A percentile compares a stretch with the other conserved stretches of the same genome.
Evolutionary conservation across 2,888 invertebrate genomes (phyloP).

Genomic region (Athripsodes cinereus): DNA sequence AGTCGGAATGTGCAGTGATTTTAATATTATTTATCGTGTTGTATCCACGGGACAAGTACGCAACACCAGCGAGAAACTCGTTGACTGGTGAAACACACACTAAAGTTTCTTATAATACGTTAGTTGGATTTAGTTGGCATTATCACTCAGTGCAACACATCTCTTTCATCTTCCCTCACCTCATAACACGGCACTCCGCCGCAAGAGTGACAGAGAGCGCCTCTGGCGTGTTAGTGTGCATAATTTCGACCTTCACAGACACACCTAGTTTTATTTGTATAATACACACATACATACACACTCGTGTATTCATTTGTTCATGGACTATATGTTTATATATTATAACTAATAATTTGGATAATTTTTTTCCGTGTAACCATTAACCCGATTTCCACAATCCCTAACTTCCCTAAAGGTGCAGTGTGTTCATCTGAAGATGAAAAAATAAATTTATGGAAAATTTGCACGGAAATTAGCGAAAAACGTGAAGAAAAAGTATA

Average conservation of each 20-base stretch:
- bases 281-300: conserved; percentile 21
- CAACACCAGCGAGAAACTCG: no score
- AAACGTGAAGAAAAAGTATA: conserved; percentile 30
- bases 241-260: conserved; percentile 49
- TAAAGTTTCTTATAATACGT: no score
- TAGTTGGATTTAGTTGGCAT: no score
- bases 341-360: conserved; percentile 18
- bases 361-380: conserved; percentile 19
- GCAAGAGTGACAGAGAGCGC: background rate
- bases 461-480: conserved; percentile 29
- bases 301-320: conserved; percentile 25
- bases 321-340: no score
- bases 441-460: conserved; percentile 31
- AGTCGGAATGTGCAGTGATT: no score
- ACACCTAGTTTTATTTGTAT: conserved; percentile 4
- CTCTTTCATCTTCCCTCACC: background rate
- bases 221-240: conserved; percentile 48
- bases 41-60: no score
- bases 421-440: conserved; percentile 23
- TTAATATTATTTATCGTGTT: background rate
- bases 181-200: background rate
- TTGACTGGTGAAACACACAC: no score
- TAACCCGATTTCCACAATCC: conserved; percentile 23
- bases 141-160: no score
- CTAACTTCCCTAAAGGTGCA: conserved; percentile 33